Evolutionary conservation across 2,888 invertebrate genomes (phyloP), one percentile per base, ranked within the genome.

Genomic region (Branchellion lobata): DNA sequence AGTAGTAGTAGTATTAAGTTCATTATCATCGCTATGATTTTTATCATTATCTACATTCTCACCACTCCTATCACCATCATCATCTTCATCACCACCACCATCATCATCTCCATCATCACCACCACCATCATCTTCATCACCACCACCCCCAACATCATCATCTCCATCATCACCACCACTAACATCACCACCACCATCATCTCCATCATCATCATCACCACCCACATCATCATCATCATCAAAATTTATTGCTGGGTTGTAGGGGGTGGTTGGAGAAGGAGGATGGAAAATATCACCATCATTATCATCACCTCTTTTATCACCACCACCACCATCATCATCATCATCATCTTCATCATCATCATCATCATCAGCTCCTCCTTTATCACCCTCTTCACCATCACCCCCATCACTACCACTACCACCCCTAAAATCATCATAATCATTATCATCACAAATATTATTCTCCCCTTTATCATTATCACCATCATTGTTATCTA

Each of bases 11-110:
- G 5, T n/a, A 57, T 24, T n/a, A 57, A 24, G 95, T 0, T 96
- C 96, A 85, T 97, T 96, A 80, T 98, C 97, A 83, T 95, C 90
- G 0, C 96, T 96, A 88, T 97, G 96, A 0, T 94, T 94, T 27
- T 93, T 90, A 51, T 88, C 87, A 73, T 86, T 87, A 21, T 91
- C 92, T 0, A 91, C 91, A 85, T 93, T 93, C 77, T 91, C 85
- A 72, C 87, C 87, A 21, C 85, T 88, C 83, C 84, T 88, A 81
- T 83, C 24, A 31, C 31, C 18, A 29, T 77, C 27, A 51, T 96
- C 96, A 88, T 97, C 97, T 0, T 94, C 94, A 29, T 93, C 90
- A 51, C 88, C 87, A 72, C 86, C 87, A 21, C 91, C 92, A 0
- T 91, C 91, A 85, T 93, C 93, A 78, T 91, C 85, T 72, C 87